These are phyloP conservation scores for Drosophila ogumai DNA, from an alignment of 1,140 invertebrate species.

Conservation along the genomic window DNA sequence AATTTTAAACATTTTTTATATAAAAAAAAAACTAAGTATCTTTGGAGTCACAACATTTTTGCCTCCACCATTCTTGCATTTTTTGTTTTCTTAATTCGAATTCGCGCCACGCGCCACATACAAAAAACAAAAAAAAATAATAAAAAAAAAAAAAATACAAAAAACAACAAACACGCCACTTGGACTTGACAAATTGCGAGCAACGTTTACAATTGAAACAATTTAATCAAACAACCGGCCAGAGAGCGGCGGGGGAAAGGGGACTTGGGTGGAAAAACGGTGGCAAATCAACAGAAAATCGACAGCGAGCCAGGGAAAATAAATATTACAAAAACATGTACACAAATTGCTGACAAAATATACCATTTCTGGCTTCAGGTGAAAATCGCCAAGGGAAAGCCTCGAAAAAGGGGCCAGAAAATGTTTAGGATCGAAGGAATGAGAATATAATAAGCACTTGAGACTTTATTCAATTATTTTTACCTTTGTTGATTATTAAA, in stretches of 20 bases:
- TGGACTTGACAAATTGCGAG: slow-evolving; percentile 77
- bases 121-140: slow-evolving; percentile 24
- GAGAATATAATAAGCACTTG: neutral
- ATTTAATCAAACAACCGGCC: slow-evolving; percentile 69
- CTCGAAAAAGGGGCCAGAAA: neutral
- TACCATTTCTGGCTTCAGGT: neutral
- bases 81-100: slow-evolving; percentile 46
- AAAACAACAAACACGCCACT: slow-evolving; percentile 62
- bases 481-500: neutral
- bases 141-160: slow-evolving; percentile 11
- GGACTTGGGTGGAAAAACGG: slow-evolving; percentile 21
- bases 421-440: neutral
- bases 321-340: slow-evolving; percentile 17
- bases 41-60: neutral
- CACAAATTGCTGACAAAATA: slow-evolving; percentile 20
- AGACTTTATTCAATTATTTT: neutral
- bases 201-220: slow-evolving; percentile 76
- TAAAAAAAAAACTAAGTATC: neutral
- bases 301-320: slow-evolving; percentile 14
- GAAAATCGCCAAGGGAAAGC: neutral
- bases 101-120: slow-evolving; percentile 57
- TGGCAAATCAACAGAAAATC: slow-evolving; percentile 35
- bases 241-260: slow-evolving; percentile 6
- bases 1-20: neutral
- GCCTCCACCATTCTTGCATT: slow-evolving; percentile 17